Conservation (phyloP, 2,888 invertebrate genomes). For the Smittia sp. region DNA sequence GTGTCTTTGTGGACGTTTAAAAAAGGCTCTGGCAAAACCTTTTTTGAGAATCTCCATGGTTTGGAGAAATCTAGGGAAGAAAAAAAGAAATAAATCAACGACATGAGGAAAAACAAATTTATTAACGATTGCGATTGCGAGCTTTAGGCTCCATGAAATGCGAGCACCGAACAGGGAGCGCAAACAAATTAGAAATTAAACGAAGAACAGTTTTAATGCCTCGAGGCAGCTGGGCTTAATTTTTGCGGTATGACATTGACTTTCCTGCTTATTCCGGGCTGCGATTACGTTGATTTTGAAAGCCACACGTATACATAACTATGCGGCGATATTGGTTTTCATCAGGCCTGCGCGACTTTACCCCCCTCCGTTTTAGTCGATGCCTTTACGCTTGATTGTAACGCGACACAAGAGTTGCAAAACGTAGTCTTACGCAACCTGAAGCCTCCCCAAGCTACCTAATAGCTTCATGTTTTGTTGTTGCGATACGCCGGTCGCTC, state of each 20-base stretch:
- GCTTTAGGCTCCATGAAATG: not conserved
- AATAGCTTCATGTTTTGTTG: not conserved
- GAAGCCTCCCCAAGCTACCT: not conserved
- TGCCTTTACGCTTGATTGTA: too few species aligned
- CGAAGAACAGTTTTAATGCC: not conserved
- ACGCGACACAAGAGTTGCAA: too few species aligned
- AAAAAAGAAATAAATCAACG: not conserved
- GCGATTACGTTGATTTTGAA: conserved; percentile 3
- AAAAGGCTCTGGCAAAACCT: conserved; percentile 40
- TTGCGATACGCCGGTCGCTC: not conserved
- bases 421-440: too few species aligned
- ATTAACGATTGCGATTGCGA: not conserved
- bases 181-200: not conserved
- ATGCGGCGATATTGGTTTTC: too few species aligned
- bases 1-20: conserved; percentile 39
- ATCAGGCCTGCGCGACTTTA: too few species aligned
- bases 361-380: too few species aligned
- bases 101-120: not conserved
- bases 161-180: not conserved
- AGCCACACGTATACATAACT: not conserved
- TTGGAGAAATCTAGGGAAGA: conserved; percentile 38
- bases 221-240: not conserved
- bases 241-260: conserved; percentile 15
- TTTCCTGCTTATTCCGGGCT: not conserved
- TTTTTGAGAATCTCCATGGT: conserved; percentile 41